Conservation (phyloP, 2,113 vertebrate genomes). For the Tauraco erythrolophus region DNA sequence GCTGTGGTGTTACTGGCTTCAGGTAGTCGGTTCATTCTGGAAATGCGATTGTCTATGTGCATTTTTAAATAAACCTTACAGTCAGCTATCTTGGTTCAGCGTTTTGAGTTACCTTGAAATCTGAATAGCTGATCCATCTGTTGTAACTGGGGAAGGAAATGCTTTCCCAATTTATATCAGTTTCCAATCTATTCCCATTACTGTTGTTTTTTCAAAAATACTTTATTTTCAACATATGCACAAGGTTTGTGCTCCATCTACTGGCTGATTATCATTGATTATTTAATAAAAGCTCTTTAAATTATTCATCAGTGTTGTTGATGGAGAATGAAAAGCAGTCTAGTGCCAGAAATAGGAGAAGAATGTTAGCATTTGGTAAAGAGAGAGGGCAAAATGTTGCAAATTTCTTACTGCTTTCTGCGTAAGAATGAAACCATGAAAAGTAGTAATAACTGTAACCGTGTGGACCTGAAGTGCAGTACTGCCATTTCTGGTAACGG, state of each 20-base stretch:
- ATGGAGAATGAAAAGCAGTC: neutral
- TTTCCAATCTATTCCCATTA: neutral
- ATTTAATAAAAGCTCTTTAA: neutral
- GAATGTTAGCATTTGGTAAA: neutral
- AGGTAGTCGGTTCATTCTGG: neutral
- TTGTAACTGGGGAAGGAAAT: neutral
- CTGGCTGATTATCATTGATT: conserved; percentile 16
- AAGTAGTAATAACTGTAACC: neutral
- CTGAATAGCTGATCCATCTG: neutral
- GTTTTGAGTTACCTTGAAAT: neutral
- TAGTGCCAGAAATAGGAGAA: neutral
- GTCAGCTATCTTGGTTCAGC: neutral
- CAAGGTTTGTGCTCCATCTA: conserved; percentile 52
- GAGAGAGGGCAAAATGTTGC: neutral
- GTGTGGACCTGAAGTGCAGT: neutral
- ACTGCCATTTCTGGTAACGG: neutral
- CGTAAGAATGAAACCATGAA: neutral
- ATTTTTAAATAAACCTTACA: neutral
- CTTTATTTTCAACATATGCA: neutral
- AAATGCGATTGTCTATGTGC: neutral
- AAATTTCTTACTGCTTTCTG: neutral
- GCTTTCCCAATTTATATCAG: neutral
- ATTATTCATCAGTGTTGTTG: neutral
- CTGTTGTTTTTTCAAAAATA: neutral
- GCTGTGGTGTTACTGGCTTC: neutral